Evolutionary conservation across 2,113 vertebrate genomes (phyloP).

Genomic region (Nibea coibor): DNA sequence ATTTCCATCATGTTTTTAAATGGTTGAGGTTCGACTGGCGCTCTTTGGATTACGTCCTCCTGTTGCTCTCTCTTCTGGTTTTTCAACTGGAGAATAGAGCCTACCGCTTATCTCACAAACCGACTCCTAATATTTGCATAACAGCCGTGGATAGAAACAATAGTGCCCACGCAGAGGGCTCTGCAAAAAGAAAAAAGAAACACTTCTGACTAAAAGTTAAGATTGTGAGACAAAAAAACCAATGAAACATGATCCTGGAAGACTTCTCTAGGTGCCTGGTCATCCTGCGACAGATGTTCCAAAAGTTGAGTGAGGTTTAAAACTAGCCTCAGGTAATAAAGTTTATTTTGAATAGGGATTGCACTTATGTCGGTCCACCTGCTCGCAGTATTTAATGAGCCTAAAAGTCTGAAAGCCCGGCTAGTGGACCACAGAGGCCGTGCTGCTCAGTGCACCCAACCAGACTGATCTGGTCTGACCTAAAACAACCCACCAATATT

Average conservation of each 20-base stretch:
- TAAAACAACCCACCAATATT: background rate
- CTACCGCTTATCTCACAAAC: too few species aligned
- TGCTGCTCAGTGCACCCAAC: conserved; percentile 1
- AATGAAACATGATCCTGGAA: background rate
- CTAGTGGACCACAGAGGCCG: conserved; percentile 24
- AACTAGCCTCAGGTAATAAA: background rate
- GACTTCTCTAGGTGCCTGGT: background rate
- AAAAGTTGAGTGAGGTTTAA: too few species aligned
- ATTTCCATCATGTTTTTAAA: too few species aligned
- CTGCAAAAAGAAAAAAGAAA: too few species aligned
- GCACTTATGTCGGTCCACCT: background rate
- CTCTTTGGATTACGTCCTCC: too few species aligned
- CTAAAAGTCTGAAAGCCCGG: conserved; percentile 8
- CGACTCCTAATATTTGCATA: too few species aligned
- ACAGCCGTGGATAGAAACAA: too few species aligned
- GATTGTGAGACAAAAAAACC: background rate
- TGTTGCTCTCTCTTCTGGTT: too few species aligned
- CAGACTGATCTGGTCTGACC: conserved; percentile 26
- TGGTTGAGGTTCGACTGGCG: too few species aligned
- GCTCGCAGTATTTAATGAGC: conserved; percentile 24
- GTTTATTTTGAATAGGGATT: background rate
- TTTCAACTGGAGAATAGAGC: too few species aligned
- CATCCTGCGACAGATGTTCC: background rate
- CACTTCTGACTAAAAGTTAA: too few species aligned
- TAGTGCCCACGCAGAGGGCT: too few species aligned